phyloP scores from a whole-genome alignment of 2,113 vertebrate genomes.

The Cyphotilapia sp. region DNA sequence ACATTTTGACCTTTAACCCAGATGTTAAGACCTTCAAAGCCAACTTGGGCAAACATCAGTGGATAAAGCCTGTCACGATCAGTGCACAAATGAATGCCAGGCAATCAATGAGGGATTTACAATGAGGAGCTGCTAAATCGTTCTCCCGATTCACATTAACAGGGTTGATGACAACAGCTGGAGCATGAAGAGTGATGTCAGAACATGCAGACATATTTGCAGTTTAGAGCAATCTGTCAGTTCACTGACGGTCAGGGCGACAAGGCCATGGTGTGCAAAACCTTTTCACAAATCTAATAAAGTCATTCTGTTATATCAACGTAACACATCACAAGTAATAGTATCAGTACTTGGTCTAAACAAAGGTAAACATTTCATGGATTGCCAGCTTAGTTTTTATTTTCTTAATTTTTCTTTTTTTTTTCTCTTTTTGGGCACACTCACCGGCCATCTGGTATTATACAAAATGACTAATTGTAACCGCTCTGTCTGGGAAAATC shows the following conservation, averaged over 20 bases:
- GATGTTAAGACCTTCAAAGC: constrained; percentile 50
- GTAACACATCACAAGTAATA: neutral
- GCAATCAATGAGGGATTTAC: constrained; percentile 58
- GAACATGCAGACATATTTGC: neutral
- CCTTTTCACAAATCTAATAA: neutral
- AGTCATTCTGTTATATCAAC: neutral
- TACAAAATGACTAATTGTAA: neutral
- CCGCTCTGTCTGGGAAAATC: neutral
- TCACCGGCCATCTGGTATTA: neutral
- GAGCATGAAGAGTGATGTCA: neutral
- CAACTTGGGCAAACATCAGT: constrained; percentile 37
- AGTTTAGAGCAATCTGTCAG: neutral
- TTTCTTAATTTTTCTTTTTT: neutral
- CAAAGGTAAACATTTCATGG: neutral
- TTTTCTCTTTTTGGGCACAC: neutral
- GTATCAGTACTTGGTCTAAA: neutral
- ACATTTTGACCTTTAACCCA: constrained; percentile 49
- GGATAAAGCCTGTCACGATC: constrained; percentile 19
- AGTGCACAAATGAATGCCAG: constrained; percentile 28
- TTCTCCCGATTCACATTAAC: constrained; percentile 26
- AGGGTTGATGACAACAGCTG: neutral
- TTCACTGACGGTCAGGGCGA: neutral
- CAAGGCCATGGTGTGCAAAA: neutral
- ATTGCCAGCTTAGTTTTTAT: neutral
- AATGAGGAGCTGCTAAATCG: constrained; percentile 40